Base-by-base conservation (phyloP, 2,113 vertebrate species). In the Amblyopsis rosae region DNA sequence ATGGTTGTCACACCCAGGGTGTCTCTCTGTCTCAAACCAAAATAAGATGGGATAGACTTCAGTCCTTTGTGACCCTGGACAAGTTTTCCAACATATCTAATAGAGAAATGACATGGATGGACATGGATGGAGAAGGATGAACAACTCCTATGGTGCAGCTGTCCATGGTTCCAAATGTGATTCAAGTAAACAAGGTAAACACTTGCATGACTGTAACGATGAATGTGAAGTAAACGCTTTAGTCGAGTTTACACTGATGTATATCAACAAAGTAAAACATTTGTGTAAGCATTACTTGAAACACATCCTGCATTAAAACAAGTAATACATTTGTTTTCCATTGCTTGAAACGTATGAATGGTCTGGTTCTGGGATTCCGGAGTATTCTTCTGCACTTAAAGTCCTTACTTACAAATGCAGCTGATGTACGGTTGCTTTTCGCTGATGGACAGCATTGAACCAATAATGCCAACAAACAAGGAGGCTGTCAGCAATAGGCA, bases 401-500 rank as follows among this genome's bases (percentile, higher is more conserved):
- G 69, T 77, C 77, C 60, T 65, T 62, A 72, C 80, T 83, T 76
- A 71, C 82, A 84, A 76, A 76, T 46, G 70, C 59, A 10, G 75
- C 75, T n/a, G 54, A 74, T 79, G 75, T 73, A 6, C 7, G 54
- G 62, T 67, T 13, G 69, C 87, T 80, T 85, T 51, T 84, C 76
- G 77, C 62, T n/a, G 46, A 71, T 70, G 80, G 73, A 58, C 9
- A 46, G 67, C 69, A 79, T 75, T 79, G 72, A 75, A 79, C 80
- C 84, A 84, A 72, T 73, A 83, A 84, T 79, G 80, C 76, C 60
- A 62, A 82, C 72, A 77, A 70, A 83, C 73, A 69, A 50, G 68
- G 79, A 75, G 73, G 82, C 89, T 90, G 89, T 90, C 85, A 87
- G 50, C 78, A 75, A 51, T 71, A 66, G 32, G 86, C 77, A 76